These are phyloP conservation scores for Caiman crocodilus DNA, from an alignment of 2,797 vertebrate species.

Conservation along the genomic window DNA sequence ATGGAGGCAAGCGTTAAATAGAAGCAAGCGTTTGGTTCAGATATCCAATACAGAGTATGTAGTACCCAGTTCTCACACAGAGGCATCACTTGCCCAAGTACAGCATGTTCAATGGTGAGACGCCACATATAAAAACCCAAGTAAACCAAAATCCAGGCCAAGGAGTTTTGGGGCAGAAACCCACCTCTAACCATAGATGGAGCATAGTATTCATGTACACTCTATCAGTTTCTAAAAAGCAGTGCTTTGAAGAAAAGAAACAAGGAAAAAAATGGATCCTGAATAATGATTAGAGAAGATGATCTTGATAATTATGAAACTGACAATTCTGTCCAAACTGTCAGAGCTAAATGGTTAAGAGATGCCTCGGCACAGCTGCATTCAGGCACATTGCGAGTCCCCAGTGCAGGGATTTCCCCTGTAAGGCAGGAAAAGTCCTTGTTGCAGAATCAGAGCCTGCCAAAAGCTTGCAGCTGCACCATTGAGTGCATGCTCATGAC, in stretches of 20 bases:
- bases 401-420: too few species aligned
- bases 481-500: too few species aligned
- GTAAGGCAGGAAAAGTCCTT: too few species aligned
- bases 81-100: not conserved
- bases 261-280: not conserved
- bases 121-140: not conserved
- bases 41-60: not conserved
- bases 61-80: not conserved
- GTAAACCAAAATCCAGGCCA: not conserved
- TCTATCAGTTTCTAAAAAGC: not conserved
- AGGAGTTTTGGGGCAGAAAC: not conserved
- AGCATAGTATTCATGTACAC: not conserved
- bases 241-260: fast-evolving
- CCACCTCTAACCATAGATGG: not conserved
- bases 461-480: too few species aligned
- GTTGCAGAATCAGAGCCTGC: too few species aligned
- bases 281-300: not conserved
- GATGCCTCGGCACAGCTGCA: too few species aligned
- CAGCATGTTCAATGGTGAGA: not conserved
- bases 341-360: too few species aligned
- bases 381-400: too few species aligned
- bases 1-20: not conserved
- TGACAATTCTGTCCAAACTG: not conserved
- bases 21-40: not conserved
- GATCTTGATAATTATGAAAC: not conserved